These are phyloP conservation scores for Micrastur ruficollis DNA, from an alignment of 2,797 vertebrate species.

Conservation along the genomic window DNA sequence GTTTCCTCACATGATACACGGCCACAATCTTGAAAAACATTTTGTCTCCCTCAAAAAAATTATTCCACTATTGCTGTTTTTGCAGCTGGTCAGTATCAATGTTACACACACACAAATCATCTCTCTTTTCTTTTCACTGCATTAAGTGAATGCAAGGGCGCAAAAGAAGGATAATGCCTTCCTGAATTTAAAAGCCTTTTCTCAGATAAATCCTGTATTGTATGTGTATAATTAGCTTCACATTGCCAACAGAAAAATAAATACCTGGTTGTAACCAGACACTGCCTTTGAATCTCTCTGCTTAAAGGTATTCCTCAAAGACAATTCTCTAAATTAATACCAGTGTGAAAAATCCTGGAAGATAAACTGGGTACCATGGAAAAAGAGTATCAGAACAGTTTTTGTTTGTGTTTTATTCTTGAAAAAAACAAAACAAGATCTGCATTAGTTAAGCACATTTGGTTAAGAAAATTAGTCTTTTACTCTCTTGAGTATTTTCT, in stretches of 20 bases:
- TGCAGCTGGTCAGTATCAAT: not conserved
- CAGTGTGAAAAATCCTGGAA: not conserved
- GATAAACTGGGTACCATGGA: not conserved
- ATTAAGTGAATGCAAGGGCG: not conserved
- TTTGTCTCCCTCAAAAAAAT: not conserved
- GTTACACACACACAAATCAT: not conserved
- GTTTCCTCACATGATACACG: not conserved
- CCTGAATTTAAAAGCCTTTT: not conserved
- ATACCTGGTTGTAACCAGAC: not conserved
- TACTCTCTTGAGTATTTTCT: not conserved
- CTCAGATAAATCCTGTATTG: not conserved
- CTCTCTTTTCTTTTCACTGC: not conserved
- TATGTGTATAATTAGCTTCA: not conserved
- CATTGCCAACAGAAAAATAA: not conserved
- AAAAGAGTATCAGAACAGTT: not conserved
- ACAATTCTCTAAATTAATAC: not conserved
- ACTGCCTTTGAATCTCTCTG: not conserved
- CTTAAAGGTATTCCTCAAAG: not conserved
- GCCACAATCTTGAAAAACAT: not conserved
- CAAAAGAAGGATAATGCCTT: not conserved
- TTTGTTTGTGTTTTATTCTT: not conserved
- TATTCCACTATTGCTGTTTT: not conserved
- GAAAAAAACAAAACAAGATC: not conserved
- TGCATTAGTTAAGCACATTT: not conserved
- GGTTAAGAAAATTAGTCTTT: not conserved